Percentiles rank a stretch among this genome's conserved stretches.
These are phyloP conservation scores for Noctua pronuba DNA, from an alignment of 2,888 invertebrate genomes.

Conservation along the genomic window DNA sequence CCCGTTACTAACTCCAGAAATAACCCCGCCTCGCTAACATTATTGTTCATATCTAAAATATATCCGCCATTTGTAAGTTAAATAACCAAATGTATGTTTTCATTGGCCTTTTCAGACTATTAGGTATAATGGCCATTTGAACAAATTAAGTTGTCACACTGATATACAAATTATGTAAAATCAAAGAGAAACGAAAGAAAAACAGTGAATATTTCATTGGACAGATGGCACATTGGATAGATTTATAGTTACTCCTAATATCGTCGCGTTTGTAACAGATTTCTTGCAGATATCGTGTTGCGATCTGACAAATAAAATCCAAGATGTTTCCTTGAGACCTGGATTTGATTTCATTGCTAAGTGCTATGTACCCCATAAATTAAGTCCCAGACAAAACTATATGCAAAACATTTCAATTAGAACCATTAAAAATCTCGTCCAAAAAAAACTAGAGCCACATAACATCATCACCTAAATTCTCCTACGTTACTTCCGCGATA, in stretches of 20 bases:
- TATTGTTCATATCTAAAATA: slow-evolving; percentile 43
- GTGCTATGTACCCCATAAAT: neutral
- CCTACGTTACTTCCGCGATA: slow-evolving; percentile 73
- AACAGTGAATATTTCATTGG: slow-evolving; percentile 48
- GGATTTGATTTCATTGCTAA: neutral
- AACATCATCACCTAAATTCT: slow-evolving; percentile 68
- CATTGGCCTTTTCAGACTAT: slow-evolving; percentile 49
- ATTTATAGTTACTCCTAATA: slow-evolving; percentile 38
- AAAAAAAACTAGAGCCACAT: slow-evolving; percentile 18
- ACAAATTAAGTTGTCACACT: slow-evolving; percentile 57
- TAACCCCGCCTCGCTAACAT: slow-evolving; percentile 54
- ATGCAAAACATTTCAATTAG: neutral
- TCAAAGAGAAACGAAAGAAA: slow-evolving; percentile 51
- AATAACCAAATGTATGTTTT: slow-evolving; percentile 45
- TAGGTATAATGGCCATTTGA: slow-evolving; percentile 35
- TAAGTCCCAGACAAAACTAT: neutral
- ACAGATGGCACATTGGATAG: slow-evolving; percentile 45
- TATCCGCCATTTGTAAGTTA: slow-evolving; percentile 26
- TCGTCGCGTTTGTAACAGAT: slow-evolving; percentile 16
- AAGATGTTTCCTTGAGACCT: neutral
- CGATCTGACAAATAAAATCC: slow-evolving; percentile 9
- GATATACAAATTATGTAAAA: slow-evolving; percentile 44
- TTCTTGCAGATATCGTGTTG: slow-evolving; percentile 26
- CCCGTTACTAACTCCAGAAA: slow-evolving; percentile 69
- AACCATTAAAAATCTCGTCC: slow-evolving; percentile 19